Percentiles rank a stretch among this genome's conserved stretches.
phyloP scores from a whole-genome alignment of 2,888 invertebrate genomes.

The Villa cingulata region DNA sequence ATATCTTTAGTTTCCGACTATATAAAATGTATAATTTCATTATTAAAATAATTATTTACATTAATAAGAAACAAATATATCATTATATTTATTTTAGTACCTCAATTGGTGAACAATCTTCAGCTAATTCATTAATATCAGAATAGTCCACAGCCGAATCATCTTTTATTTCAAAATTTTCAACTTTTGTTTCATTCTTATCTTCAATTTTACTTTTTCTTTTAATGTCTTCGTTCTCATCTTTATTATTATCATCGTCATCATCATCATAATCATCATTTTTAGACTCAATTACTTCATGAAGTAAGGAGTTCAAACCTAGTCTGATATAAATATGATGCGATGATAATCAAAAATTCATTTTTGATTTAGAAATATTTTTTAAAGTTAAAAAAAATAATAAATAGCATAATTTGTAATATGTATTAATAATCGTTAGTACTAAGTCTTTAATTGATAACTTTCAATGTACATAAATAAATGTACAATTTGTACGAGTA shows the following conservation, averaged over 20 bases:
- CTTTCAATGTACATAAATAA: no score
- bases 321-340: slow-evolving; percentile 43
- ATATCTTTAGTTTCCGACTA: slow-evolving; percentile 18
- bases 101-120: slow-evolving; percentile 48
- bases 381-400: neutral
- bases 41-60: no score
- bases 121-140: slow-evolving; percentile 85
- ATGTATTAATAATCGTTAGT: no score
- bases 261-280: slow-evolving; percentile 15
- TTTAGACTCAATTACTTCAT: slow-evolving; percentile 55
- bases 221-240: slow-evolving; percentile 22
- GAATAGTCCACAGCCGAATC: slow-evolving; percentile 76
- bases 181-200: no score
- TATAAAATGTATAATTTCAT: no score
- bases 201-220: slow-evolving; percentile 8
- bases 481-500: no score
- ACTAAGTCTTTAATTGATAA: no score
- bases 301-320: slow-evolving; percentile 64
- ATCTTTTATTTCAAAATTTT: slow-evolving; percentile 27
- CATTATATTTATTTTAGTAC: slow-evolving; percentile 11
- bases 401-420: no score
- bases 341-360: no score
- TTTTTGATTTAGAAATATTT: slow-evolving; percentile 2
- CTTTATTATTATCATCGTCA: slow-evolving; percentile 14
- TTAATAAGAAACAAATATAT: neutral